Percentiles rank a stretch among this genome's conserved stretches.
Evolutionary conservation across 2,888 invertebrate genomes (phyloP).

Genomic region (Scelioninae gen. 2): DNA sequence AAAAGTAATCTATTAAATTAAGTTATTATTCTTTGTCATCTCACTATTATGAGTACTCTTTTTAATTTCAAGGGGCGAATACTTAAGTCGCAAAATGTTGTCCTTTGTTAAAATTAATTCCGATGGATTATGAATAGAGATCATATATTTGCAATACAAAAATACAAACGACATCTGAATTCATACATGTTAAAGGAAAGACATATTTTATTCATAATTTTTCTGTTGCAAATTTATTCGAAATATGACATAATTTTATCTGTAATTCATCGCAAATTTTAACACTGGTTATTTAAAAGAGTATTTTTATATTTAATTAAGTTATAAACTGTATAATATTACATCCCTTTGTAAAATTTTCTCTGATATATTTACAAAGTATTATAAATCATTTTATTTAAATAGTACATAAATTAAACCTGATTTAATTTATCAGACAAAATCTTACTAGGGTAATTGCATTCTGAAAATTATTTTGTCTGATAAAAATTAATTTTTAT

Average conservation of each 20-base stretch:
- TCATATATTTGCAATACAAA: no score
- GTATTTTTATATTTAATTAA: conserved; percentile 43
- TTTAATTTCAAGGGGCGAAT: conserved; percentile 42
- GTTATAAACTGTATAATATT: conserved; percentile 30
- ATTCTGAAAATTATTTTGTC: conserved; percentile 1
- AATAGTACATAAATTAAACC: no score
- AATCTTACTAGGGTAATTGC: conserved; percentile 12
- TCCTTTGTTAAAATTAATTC: no score
- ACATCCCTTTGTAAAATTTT: conserved; percentile 34
- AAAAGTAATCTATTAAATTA: conserved; percentile 18
- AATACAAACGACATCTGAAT: no score
- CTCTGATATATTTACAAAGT: neutral
- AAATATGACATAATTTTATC: no score
- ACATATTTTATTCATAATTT: no score
- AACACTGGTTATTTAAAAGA: conserved; percentile 45
- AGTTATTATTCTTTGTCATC: conserved; percentile 27
- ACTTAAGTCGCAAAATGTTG: conserved; percentile 41
- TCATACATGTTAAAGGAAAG: no score
- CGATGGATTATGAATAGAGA: no score
- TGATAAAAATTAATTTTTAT: neutral
- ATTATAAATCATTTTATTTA: no score
- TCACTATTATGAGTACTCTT: conserved; percentile 29
- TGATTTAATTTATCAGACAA: neutral
- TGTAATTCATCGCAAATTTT: no score
- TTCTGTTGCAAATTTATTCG: no score